Conservation (phyloP, 2,797 vertebrate species). For the Falco berigora region DNA sequence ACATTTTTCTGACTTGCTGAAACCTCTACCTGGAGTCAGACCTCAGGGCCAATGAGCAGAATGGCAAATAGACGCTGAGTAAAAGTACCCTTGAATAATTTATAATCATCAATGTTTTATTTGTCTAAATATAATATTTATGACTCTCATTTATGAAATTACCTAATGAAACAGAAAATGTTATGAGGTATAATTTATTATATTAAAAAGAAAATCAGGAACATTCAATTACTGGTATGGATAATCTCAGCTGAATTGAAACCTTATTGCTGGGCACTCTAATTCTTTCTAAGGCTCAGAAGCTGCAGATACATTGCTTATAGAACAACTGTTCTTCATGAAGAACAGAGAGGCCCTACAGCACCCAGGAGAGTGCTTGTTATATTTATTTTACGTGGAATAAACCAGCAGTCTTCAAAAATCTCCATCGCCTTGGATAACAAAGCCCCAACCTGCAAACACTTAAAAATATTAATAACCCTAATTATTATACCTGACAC, state of each 20-base stretch:
- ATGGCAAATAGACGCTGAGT: not conserved
- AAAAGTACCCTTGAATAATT: slow-evolving; percentile 26
- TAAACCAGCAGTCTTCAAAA: not conserved
- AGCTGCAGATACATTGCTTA: not conserved
- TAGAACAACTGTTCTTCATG: not conserved
- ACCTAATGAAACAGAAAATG: slow-evolving; percentile 14
- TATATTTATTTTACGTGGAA: not conserved
- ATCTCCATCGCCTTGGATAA: not conserved
- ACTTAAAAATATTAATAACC: not conserved
- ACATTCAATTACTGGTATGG: not conserved
- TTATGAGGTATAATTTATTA: not conserved
- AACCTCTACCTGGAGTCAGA: not conserved
- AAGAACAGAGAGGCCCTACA: not conserved
- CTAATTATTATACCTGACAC: not conserved
- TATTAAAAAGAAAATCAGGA: slow-evolving; percentile 24
- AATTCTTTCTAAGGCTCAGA: not conserved
- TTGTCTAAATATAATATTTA: slow-evolving; percentile 25
- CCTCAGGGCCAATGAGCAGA: not conserved
- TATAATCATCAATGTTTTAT: slow-evolving; percentile 21
- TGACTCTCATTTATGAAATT: not conserved
- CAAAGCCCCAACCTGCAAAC: not conserved
- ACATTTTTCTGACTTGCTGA: not conserved
- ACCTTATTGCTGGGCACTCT: not conserved
- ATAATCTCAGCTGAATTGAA: not conserved
- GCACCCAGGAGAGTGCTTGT: not conserved